phyloP scores from a whole-genome alignment of 23 tunicate genomes.

The Halocynthia roretzi region DNA sequence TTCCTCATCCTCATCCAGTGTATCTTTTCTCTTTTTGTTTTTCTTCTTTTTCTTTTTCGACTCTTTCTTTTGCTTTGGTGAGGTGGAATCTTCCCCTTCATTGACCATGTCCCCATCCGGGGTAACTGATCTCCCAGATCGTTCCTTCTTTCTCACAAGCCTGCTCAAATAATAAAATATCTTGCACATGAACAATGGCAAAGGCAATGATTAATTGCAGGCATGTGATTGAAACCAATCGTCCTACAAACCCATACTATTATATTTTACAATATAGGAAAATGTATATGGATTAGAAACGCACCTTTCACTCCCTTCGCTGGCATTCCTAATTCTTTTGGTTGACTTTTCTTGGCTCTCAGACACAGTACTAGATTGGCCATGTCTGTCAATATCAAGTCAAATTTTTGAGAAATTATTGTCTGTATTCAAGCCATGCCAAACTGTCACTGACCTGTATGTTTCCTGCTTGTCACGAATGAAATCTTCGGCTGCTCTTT shows the following conservation, averaged over 20 bases:
- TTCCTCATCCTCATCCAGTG: slow-evolving; percentile 8
- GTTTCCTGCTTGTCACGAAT: no score
- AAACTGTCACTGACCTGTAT: neutral
- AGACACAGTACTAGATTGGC: neutral
- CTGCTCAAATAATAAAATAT: neutral
- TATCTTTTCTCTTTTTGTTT: slow-evolving; percentile 12
- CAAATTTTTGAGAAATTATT: neutral
- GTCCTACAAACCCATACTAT: neutral
- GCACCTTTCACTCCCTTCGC: slow-evolving; percentile 2
- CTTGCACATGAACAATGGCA: no score
- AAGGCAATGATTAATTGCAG: no score
- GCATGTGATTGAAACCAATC: neutral
- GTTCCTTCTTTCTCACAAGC: neutral
- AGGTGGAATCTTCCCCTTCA: slow-evolving; percentile 1
- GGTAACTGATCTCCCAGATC: slow-evolving; percentile 1
- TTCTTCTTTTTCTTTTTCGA: slow-evolving; percentile 29
- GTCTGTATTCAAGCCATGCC: neutral
- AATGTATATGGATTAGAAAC: neutral
- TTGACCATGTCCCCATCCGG: neutral
- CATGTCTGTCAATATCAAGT: neutral
- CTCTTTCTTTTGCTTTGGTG: slow-evolving; percentile 18
- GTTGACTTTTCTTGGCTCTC: neutral
- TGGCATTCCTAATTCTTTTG: neutral
- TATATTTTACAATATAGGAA: neutral
- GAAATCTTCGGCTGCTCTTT: no score